phyloP scores from a whole-genome alignment of 64 coral and sea anemone genomes.

The Stichodactyla mertensii region DNA sequence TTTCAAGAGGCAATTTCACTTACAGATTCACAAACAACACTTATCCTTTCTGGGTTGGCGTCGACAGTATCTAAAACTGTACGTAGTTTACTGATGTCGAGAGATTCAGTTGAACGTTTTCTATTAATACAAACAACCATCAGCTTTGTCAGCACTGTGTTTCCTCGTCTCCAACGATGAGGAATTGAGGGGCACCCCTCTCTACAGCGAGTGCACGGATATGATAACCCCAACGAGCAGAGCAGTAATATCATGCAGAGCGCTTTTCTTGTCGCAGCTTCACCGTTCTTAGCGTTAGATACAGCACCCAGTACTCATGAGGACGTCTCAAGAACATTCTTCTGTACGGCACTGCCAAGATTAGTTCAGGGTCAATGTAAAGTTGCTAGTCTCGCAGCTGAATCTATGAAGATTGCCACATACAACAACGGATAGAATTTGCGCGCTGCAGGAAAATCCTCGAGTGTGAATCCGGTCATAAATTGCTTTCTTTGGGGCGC shows the following conservation, averaged over 20 bases:
- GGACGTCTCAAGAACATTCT: background rate
- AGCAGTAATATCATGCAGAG: too few relatives aligned
- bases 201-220: too few relatives aligned
- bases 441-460: background rate
- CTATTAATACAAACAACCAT: too few relatives aligned
- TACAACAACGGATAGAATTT: background rate
- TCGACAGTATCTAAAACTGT: too few relatives aligned
- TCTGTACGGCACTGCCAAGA: background rate
- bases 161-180: background rate
- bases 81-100: too few relatives aligned
- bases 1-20: too few relatives aligned
- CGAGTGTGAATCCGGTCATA: background rate
- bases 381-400: background rate
- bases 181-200: too few relatives aligned
- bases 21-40: too few relatives aligned
- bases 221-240: too few relatives aligned
- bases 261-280: background rate
- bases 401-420: background rate
- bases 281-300: background rate
- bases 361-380: background rate
- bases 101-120: too few relatives aligned
- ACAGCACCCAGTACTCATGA: background rate
- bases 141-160: too few relatives aligned
- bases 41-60: too few relatives aligned
- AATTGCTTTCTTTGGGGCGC: background rate